These are phyloP conservation scores for Didymodactylos carnosus DNA, from an alignment of 2,888 invertebrate species.

Conservation along the genomic window DNA sequence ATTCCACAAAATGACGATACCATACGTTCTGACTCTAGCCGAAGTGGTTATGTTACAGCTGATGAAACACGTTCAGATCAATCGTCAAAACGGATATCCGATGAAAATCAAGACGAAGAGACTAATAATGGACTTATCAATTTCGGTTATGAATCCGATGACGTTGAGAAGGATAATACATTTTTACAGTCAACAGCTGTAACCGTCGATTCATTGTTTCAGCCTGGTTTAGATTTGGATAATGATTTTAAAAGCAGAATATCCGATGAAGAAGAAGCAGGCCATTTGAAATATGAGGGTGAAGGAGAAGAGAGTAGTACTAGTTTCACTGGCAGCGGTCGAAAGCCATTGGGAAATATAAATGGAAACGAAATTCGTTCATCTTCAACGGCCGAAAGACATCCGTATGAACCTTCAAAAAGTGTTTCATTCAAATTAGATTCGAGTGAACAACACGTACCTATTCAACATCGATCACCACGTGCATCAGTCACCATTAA, in stretches of 20 bases:
- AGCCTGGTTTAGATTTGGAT: too few relatives aligned
- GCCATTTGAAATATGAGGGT: neutral
- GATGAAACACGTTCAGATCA: neutral
- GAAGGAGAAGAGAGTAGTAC: neutral
- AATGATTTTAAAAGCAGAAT: neutral
- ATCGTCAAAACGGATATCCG: neutral
- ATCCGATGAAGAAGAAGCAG: too few relatives aligned
- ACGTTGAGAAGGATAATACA: too few relatives aligned
- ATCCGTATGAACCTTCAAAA: neutral
- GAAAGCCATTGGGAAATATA: neutral
- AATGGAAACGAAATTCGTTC: neutral
- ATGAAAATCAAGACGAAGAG: too few relatives aligned
- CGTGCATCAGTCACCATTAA: neutral
- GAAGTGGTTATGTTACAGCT: too few relatives aligned
- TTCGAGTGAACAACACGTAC: neutral
- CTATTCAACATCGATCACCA: too few relatives aligned
- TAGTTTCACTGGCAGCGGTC: neutral
- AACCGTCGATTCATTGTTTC: too few relatives aligned
- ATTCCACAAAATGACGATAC: too few relatives aligned
- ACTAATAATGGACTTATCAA: too few relatives aligned
- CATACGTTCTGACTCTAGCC: too few relatives aligned
- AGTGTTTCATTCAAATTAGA: neutral
- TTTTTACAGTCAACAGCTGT: too few relatives aligned
- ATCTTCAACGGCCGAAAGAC: neutral
- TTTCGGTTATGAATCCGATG: too few relatives aligned